A percentile compares a stretch with the other conserved stretches of the same genome.
phyloP scores from a whole-genome alignment of 2,797 vertebrate species.

The Poeciliopsis paucimaculata region DNA sequence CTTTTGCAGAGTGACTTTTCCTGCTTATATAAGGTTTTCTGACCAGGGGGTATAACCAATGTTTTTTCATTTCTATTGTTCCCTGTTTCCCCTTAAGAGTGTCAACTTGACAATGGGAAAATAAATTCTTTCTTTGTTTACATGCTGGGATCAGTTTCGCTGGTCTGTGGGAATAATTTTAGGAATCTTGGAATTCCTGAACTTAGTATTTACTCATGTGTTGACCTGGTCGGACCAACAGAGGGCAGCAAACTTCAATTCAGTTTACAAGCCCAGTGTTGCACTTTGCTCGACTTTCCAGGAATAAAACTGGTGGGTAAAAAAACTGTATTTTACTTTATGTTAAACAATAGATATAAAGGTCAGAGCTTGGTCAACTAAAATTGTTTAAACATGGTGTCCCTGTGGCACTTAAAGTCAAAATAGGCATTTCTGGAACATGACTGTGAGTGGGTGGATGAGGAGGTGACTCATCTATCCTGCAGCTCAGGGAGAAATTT shows the following conservation, averaged over 20 bases:
- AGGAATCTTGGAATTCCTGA: background rate
- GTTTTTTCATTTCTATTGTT: constrained; percentile 29
- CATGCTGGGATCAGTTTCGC: constrained; percentile 44
- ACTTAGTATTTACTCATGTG: constrained; percentile 4
- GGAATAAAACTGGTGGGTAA: background rate
- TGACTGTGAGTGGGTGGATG: background rate
- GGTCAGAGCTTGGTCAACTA: background rate
- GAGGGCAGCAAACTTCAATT: constrained; percentile 53
- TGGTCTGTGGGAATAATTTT: constrained; percentile 8
- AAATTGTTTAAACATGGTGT: background rate
- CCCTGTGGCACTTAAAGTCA: background rate
- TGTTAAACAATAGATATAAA: background rate
- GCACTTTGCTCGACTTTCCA: background rate
- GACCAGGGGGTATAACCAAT: constrained; percentile 32
- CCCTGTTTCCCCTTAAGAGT: constrained; percentile 34
- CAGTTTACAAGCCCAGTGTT: background rate
- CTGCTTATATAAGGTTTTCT: constrained; percentile 17
- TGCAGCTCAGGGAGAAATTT: background rate
- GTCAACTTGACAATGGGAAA: constrained; percentile 36
- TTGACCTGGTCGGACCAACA: constrained; percentile 38
- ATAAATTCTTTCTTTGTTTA: constrained; percentile 47
- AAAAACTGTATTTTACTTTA: background rate
- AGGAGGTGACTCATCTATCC: background rate
- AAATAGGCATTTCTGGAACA: background rate
- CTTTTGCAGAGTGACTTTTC: constrained; percentile 29